A percentile compares a stretch with the other conserved stretches of the same genome.
phyloP scores from a whole-genome alignment of 37 sponge, comb jelly and placozoan species.

The Mnemiopsis leidyi region DNA sequence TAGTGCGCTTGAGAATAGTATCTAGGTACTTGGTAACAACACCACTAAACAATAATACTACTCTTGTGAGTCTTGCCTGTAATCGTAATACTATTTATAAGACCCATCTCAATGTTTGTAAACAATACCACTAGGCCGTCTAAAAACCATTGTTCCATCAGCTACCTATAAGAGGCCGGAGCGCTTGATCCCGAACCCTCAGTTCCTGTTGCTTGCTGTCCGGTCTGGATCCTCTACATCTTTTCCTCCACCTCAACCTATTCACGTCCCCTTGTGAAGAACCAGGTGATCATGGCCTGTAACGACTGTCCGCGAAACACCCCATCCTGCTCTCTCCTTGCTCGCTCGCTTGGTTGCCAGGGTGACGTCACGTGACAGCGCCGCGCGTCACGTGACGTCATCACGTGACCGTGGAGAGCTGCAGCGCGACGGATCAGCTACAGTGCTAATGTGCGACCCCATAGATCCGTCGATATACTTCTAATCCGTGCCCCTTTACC shows the following conservation, averaged over 20 bases:
- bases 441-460: neutral
- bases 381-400: constrained; percentile 39
- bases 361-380: neutral
- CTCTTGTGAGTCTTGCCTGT: neutral
- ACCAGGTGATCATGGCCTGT: neutral
- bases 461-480: neutral
- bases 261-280: neutral
- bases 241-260: neutral
- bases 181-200: neutral
- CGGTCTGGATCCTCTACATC: neutral
- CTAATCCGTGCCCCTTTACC: neutral
- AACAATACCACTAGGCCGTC: constrained; percentile 45
- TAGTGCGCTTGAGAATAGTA: neutral
- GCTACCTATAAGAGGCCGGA: constrained; percentile 1
- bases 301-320: neutral
- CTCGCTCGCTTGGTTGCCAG: neutral
- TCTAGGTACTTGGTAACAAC: neutral
- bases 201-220: neutral
- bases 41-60: neutral
- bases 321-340: neutral
- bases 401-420: neutral
- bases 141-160: constrained; percentile 23
- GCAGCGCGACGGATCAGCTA: neutral
- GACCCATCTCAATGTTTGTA: neutral
- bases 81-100: constrained; percentile 1